A percentile compares a stretch with the other conserved stretches of the same genome.
Conservation (phyloP, 2,888 invertebrate species). For the Steinernema carpocapsae region DNA sequence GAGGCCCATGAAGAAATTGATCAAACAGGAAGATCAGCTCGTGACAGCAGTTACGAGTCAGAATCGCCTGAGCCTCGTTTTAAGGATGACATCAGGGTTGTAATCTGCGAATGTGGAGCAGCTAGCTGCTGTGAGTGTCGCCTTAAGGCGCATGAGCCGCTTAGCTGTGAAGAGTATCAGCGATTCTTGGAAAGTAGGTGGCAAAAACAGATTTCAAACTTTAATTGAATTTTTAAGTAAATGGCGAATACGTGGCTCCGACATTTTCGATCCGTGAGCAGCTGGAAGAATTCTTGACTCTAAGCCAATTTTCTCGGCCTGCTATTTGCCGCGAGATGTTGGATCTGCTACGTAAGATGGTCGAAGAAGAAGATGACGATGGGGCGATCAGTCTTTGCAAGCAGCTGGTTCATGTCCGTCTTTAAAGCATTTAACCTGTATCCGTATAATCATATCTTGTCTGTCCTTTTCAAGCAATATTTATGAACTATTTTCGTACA, state of each 20-base stretch:
- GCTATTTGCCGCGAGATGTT: neutral
- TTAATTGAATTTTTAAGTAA: neutral
- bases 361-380: conserved; percentile 5
- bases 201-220: neutral
- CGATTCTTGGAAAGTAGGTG: neutral
- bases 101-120: conserved; percentile 14
- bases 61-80: conserved; percentile 15
- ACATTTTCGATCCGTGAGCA: conserved; percentile 8
- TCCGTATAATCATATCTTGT: too few species aligned
- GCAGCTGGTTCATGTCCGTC: neutral
- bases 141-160: neutral
- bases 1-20: neutral
- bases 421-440: neutral
- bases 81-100: neutral
- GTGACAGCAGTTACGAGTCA: conserved; percentile 10
- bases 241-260: conserved; percentile 8
- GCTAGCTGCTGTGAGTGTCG: conserved; percentile 14
- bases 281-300: neutral
- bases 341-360: neutral
- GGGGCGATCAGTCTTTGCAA: neutral
- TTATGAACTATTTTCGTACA: too few species aligned
- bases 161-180: neutral
- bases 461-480: too few species aligned
- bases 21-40: neutral
- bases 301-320: neutral